phyloP scores from a whole-genome alignment of 2,113 vertebrate species.

The Eolophus roseicapilla region DNA sequence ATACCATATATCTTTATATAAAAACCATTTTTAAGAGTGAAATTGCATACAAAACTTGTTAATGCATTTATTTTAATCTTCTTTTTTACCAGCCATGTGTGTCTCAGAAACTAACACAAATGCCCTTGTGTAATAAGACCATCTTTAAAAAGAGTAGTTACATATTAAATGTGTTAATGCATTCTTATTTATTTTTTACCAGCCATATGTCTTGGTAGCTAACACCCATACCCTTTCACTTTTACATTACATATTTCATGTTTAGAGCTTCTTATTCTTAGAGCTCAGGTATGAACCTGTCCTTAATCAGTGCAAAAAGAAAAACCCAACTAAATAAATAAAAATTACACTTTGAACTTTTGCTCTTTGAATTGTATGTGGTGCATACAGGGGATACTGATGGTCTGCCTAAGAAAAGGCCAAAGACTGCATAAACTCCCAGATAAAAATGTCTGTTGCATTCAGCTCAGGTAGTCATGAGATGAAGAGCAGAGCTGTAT shows the following conservation, averaged over 20 bases:
- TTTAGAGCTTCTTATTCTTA: not conserved
- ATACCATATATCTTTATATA: not conserved
- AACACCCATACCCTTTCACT: not conserved
- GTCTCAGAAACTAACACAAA: not conserved
- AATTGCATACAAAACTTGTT: not conserved
- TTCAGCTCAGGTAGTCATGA: conserved; percentile 46
- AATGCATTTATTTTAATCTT: conserved; percentile 1
- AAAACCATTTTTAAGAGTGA: not conserved
- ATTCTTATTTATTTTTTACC: not conserved
- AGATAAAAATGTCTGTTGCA: conserved; percentile 44
- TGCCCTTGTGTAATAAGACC: not conserved
- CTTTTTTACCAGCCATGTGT: not conserved
- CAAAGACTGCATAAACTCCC: conserved; percentile 30
- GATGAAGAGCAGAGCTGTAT: conserved; percentile 51
- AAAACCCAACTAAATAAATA: not conserved
- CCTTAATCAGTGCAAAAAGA: not conserved
- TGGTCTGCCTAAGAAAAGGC: conserved; percentile 47
- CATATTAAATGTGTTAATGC: not conserved
- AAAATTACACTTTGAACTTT: conserved; percentile 12
- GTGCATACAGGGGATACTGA: not conserved
- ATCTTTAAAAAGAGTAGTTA: conserved; percentile 1
- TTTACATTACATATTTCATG: not conserved
- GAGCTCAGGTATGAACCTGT: not conserved
- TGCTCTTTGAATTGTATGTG: not conserved
- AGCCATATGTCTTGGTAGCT: not conserved